Conservation (phyloP, 2,113 vertebrate species). For the Cynocephalus volans region DNA sequence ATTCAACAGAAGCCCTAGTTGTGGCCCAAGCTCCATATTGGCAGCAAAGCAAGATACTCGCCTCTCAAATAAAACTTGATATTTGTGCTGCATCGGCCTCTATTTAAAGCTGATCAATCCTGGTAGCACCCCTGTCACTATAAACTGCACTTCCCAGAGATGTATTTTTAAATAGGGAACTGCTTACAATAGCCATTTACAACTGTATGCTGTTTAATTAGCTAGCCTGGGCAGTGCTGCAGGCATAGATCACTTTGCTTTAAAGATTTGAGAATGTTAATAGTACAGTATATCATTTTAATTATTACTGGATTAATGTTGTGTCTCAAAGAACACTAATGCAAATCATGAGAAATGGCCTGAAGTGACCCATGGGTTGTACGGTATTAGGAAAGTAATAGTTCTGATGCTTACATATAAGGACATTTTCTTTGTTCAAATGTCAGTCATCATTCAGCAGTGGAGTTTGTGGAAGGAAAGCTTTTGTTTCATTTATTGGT, state of each 20-base stretch:
- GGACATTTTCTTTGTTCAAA: constrained; percentile 87
- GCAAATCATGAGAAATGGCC: constrained; percentile 87
- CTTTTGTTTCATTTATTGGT: constrained; percentile 72
- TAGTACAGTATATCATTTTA: constrained; percentile 91
- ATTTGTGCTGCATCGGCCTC: constrained; percentile 51
- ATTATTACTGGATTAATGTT: constrained; percentile 91
- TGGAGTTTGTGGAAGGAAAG: constrained; percentile 70
- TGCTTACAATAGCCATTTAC: constrained; percentile 88
- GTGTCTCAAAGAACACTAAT: constrained; percentile 88
- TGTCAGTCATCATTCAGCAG: constrained; percentile 81
- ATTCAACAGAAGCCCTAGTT: constrained; percentile 27
- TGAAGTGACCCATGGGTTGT: constrained; percentile 87
- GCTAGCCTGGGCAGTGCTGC: constrained; percentile 86
- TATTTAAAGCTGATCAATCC: constrained; percentile 80
- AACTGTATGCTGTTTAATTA: constrained; percentile 89
- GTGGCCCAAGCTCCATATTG: constrained; percentile 40
- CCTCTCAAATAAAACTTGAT: constrained; percentile 74
- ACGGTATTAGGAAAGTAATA: constrained; percentile 86
- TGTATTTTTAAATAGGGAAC: constrained; percentile 86
- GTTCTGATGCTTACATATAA: constrained; percentile 85
- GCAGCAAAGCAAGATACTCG: constrained; percentile 37
- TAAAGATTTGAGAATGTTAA: constrained; percentile 92
- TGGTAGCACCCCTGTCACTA: constrained; percentile 45
- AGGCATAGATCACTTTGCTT: constrained; percentile 88
- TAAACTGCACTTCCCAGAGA: constrained; percentile 81